These are phyloP conservation scores for Scolopax bukidnonensis DNA, from an alignment of 2,797 vertebrate genomes.

Conservation along the genomic window DNA sequence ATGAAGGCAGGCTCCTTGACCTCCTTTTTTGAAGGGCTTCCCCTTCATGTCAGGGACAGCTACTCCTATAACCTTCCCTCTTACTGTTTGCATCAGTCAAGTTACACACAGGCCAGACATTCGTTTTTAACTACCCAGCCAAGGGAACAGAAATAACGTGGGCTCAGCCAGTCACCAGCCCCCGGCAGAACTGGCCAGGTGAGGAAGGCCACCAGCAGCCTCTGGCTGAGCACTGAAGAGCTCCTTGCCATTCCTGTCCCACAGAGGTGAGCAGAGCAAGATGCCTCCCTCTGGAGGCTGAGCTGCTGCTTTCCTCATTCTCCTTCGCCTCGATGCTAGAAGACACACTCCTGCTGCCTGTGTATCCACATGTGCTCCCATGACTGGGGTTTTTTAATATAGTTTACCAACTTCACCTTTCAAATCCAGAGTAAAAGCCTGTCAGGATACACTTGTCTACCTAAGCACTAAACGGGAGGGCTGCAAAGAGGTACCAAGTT, in stretches of 20 bases:
- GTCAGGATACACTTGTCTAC: fast-evolving
- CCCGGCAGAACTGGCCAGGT: neutral
- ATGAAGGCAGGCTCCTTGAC: slow-evolving; percentile 2
- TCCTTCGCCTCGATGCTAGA: neutral
- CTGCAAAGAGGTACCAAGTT: neutral
- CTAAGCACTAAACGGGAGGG: neutral
- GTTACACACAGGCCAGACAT: neutral
- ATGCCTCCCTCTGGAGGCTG: neutral
- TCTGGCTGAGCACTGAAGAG: neutral
- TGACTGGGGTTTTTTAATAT: fast-evolving
- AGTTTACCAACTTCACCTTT: neutral
- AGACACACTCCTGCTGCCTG: neutral
- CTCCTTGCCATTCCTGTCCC: neutral
- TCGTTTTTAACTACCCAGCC: neutral
- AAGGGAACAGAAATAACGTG: fast-evolving
- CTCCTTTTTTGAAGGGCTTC: neutral
- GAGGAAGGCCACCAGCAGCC: neutral
- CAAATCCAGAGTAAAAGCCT: neutral
- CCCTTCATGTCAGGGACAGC: fast-evolving
- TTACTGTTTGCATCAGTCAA: neutral
- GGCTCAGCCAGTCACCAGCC: neutral
- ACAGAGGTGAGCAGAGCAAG: neutral
- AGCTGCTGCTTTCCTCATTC: neutral
- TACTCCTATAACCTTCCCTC: neutral
- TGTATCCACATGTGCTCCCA: fast-evolving